phyloP scores from a whole-genome alignment of 2,888 invertebrate species.

The Heliconius aoede region DNA sequence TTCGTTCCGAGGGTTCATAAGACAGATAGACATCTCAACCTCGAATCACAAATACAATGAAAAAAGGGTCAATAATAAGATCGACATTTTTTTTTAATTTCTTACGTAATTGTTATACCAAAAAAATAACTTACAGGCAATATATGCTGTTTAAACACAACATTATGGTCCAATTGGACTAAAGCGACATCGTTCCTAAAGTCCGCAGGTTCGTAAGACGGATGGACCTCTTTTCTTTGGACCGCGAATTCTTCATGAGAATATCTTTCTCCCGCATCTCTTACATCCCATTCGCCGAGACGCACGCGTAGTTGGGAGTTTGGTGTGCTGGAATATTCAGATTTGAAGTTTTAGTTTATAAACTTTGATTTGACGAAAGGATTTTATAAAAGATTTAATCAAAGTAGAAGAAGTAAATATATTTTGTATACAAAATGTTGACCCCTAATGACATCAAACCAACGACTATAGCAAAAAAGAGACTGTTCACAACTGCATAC shows the following conservation, averaged over 20 bases:
- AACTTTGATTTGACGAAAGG: background rate
- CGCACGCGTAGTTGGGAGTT: conserved; percentile 94
- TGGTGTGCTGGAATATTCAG: conserved; percentile 86
- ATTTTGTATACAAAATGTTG: background rate
- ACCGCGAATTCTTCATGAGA: conserved; percentile 94
- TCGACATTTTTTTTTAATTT: background rate
- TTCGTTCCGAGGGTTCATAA: too few relatives aligned
- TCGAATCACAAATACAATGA: background rate
- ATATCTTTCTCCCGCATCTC: conserved; percentile 91
- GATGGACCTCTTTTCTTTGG: conserved; percentile 95
- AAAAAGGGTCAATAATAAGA: background rate
- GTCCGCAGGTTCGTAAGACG: conserved; percentile 94
- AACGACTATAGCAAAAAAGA: background rate
- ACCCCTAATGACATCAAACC: background rate
- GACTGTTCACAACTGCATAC: too few relatives aligned
- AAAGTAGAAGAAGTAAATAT: too few relatives aligned
- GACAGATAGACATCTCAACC: background rate
- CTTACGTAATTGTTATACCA: background rate
- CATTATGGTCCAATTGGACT: conserved; percentile 90
- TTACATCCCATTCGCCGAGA: conserved; percentile 96
- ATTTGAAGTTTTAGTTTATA: background rate
- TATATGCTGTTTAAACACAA: conserved; percentile 95
- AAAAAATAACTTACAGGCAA: conserved; percentile 85
- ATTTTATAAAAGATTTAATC: too few relatives aligned
- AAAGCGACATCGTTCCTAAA: conserved; percentile 95